Conservation (phyloP, 1,140 invertebrate genomes). For the Microvelia longipes region DNA sequence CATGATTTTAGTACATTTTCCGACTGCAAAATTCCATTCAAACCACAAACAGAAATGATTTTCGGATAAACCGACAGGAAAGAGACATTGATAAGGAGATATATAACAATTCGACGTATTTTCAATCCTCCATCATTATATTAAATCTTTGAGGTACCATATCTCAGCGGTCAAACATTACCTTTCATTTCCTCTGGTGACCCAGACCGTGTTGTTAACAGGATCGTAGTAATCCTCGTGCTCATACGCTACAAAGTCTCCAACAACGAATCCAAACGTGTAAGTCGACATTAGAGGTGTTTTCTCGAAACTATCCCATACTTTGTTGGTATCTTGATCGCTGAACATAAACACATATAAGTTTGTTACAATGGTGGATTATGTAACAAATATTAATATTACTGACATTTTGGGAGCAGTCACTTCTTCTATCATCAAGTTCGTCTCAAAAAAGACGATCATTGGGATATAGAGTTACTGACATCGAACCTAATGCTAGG, state of each 20-base stretch:
- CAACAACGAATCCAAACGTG: conserved; percentile 64
- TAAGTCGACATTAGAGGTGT: conserved; percentile 73
- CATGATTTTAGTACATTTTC: no score
- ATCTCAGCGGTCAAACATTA: no score
- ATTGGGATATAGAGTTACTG: not conserved
- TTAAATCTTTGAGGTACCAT: no score
- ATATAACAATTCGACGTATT: no score
- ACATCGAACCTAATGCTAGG: not conserved
- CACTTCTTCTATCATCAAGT: not conserved
- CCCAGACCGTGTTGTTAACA: not conserved
- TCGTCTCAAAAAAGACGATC: not conserved
- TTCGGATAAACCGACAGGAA: no score
- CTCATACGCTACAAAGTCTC: conserved; percentile 40
- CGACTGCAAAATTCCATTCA: no score
- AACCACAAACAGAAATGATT: no score
- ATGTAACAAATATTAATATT: conserved; percentile 24
- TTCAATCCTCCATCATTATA: no score
- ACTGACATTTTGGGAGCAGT: not conserved
- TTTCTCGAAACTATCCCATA: conserved; percentile 41
- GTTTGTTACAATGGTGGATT: not conserved
- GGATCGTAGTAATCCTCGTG: conserved; percentile 19
- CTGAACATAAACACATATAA: not conserved
- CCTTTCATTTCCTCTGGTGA: not conserved
- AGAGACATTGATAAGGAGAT: no score
- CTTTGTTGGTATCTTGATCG: conserved; percentile 28